These are phyloP conservation scores for Limnodromus scolopaceus DNA, from an alignment of 2,797 vertebrate species.

Conservation along the genomic window DNA sequence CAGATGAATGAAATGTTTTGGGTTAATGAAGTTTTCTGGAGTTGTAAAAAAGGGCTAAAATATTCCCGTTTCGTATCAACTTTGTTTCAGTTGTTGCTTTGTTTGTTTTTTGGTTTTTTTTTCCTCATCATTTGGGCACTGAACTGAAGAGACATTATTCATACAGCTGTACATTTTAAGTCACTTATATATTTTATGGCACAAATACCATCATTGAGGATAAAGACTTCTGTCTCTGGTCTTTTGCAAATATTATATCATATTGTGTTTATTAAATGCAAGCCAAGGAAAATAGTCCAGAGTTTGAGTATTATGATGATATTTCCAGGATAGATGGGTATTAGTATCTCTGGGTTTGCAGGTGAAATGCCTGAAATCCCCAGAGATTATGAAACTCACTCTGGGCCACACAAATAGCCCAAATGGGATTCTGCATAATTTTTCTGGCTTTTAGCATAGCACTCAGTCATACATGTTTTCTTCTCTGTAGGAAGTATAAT, in stretches of 20 bases:
- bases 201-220: not conserved
- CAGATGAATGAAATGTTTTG: not conserved
- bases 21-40: not conserved
- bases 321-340: not conserved
- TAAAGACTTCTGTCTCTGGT: not conserved
- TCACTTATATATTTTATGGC: not conserved
- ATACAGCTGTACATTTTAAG: not conserved
- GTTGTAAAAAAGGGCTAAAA: not conserved
- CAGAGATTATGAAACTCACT: not conserved
- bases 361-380: not conserved
- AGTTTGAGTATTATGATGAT: not conserved
- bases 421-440: not conserved
- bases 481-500: not conserved
- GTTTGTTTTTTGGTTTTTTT: not conserved
- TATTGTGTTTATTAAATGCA: not conserved
- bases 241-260: not conserved
- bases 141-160: not conserved
- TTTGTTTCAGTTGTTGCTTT: not conserved
- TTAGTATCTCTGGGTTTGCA: not conserved
- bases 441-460: not conserved
- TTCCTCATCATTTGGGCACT: not conserved
- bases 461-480: not conserved
- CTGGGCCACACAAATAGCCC: not conserved
- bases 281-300: not conserved
- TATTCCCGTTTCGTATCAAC: not conserved